Evolutionary conservation across 2,797 vertebrate species (phyloP).

Genomic region (Synaphobranchus kaupii): DNA sequence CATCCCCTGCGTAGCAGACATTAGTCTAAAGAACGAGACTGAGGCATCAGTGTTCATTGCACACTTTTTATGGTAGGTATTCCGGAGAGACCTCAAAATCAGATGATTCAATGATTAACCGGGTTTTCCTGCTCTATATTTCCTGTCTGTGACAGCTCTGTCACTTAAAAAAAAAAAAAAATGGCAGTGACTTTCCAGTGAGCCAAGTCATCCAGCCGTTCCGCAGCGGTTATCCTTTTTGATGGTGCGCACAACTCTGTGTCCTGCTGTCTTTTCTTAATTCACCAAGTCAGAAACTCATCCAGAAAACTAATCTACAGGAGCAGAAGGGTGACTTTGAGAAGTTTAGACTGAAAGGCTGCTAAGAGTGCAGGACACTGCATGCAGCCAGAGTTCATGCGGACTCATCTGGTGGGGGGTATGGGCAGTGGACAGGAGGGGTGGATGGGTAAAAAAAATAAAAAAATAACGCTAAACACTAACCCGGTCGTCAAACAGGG

Average conservation of each 20-base stretch:
- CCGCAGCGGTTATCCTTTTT: neutral
- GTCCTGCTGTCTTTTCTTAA: neutral
- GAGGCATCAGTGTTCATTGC: neutral
- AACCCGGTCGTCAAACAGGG: neutral
- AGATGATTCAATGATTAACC: neutral
- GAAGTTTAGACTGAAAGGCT: neutral
- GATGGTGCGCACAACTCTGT: neutral
- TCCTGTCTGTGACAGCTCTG: neutral
- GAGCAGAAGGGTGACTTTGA: conserved; percentile 9
- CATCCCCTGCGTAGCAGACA: neutral
- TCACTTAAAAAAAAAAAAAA: neutral
- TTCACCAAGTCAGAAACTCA: neutral
- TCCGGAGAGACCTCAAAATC: neutral
- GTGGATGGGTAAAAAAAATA: neutral
- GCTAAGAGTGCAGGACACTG: neutral
- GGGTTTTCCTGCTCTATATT: neutral
- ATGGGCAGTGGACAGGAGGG: neutral
- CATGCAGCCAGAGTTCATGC: neutral
- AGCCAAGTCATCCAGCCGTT: neutral
- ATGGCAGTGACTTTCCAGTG: neutral
- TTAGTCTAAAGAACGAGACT: neutral
- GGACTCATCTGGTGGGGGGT: neutral
- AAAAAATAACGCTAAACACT: neutral
- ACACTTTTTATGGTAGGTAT: neutral
- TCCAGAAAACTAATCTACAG: neutral